Evolutionary conservation across 2,113 vertebrate genomes (phyloP), one percentile per base, ranked within the genome.

Genomic region (Rostratula benghalensis): DNA sequence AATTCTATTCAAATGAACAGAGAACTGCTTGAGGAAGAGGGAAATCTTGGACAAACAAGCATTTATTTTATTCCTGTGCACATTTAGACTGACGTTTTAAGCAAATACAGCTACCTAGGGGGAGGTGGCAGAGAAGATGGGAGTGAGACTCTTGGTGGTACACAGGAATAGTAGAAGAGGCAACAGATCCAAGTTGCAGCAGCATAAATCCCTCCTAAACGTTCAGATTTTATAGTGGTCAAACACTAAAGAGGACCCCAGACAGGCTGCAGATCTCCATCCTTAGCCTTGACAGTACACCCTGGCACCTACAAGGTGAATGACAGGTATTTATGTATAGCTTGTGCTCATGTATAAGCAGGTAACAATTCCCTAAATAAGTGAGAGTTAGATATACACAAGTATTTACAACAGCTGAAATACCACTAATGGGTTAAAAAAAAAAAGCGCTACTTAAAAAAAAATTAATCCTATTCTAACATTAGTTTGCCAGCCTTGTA

Each of bases 121-220:
- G 12, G 23, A 43, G 14, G 20, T 85, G 11, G n/a, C 11, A 57
- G 39, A 83, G 59, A 61, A 64, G 60, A 50, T 1, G 6, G 33
- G 33, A 45, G 18, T 5, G 20, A 87, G 18, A 56, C 10, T 74
- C 4, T 3, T 39, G 27, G 14, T 54, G 18, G 35, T 8, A n/a
- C 39, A 33, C 39, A 67, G 14, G 3, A 80, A 16, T 2, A 77
- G 35, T 0, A 25, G 10, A 75, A 59, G 17, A 80, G 8, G 37
- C 37, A 77, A 70, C 0, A 0, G 31, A 81, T 54, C 19, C 46
- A 45, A 77, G 10, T 0, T 65, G 23, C 15, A 83, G 33, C 15
- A 69, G 35, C 37, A n/a, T 24, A 28, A 70, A 71, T 46, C 20
- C 31, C 60, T 74, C 67, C 57, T 48, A 73, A 68, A 39, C 35